Evolutionary conservation across 2,113 vertebrate species (phyloP).

Genomic region (Daboia siamensis): DNA sequence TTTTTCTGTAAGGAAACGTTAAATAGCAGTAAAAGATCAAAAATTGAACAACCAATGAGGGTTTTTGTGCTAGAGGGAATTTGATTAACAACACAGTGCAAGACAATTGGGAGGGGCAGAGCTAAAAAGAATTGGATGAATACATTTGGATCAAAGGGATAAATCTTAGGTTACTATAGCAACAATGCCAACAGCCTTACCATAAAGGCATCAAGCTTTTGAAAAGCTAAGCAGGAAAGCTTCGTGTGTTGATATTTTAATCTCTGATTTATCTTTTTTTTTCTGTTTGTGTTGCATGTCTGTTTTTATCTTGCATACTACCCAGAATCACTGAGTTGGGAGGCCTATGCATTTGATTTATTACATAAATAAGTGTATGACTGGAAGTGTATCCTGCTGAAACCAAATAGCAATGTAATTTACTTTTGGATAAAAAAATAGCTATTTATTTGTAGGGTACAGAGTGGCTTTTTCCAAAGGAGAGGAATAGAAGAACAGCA

Average conservation of each 20-base stretch:
- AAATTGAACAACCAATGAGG: neutral
- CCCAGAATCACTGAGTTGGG: neutral
- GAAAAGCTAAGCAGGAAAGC: constrained; percentile 27
- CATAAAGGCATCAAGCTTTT: constrained; percentile 24
- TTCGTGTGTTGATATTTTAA: neutral
- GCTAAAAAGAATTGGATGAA: neutral
- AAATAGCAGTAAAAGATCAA: neutral
- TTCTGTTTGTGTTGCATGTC: constrained; percentile 22
- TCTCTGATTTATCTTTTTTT: neutral
- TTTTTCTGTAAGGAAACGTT: neutral
- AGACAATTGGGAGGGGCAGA: neutral
- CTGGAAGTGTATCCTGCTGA: neutral
- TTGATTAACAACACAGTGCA: neutral
- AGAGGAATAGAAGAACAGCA: constrained; percentile 7
- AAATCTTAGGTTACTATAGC: neutral
- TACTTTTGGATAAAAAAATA: neutral
- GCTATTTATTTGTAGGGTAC: neutral
- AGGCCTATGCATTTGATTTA: neutral
- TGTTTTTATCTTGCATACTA: neutral
- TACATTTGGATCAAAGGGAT: neutral
- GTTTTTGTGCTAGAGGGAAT: constrained; percentile 9
- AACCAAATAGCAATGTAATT: neutral
- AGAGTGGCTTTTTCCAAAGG: constrained; percentile 13
- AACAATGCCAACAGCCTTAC: constrained; percentile 10
- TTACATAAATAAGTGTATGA: neutral